Evolutionary conservation across 2,888 invertebrate genomes (phyloP).

Genomic region (Hydraecia micacea): DNA sequence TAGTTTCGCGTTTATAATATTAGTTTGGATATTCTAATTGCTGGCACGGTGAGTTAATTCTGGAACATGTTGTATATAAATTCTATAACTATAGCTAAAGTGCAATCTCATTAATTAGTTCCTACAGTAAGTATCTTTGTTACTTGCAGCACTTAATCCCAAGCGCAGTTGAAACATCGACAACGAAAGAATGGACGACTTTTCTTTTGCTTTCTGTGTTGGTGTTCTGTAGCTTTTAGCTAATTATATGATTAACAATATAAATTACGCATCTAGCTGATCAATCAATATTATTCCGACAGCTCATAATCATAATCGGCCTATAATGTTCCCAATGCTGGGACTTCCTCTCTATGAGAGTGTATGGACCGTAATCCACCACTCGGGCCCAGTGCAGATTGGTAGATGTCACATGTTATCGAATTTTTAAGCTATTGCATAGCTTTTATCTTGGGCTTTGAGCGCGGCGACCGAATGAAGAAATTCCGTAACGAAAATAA

Average conservation of each 20-base stretch:
- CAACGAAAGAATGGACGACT: background rate
- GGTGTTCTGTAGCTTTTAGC: background rate
- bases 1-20: too few species aligned
- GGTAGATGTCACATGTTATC: too few species aligned
- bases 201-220: conserved; percentile 5
- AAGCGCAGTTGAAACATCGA: conserved; percentile 13
- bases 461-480: too few species aligned
- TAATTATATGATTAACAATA: background rate
- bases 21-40: background rate
- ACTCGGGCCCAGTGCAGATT: too few species aligned
- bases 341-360: too few species aligned
- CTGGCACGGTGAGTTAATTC: background rate
- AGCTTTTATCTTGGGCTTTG: too few species aligned
- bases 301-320: too few species aligned
- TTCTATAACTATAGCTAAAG: background rate
- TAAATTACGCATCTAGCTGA: background rate
- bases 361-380: too few species aligned
- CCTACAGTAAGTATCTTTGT: conserved; percentile 14
- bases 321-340: too few species aligned
- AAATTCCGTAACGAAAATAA: too few species aligned
- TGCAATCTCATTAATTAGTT: conserved; percentile 36
- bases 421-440: too few species aligned
- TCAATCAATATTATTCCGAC: background rate
- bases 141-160: conserved; percentile 15
- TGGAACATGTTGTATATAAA: background rate